phyloP scores from a whole-genome alignment of 2,113 vertebrate genomes.

The Chinchilla lanigera region DNA sequence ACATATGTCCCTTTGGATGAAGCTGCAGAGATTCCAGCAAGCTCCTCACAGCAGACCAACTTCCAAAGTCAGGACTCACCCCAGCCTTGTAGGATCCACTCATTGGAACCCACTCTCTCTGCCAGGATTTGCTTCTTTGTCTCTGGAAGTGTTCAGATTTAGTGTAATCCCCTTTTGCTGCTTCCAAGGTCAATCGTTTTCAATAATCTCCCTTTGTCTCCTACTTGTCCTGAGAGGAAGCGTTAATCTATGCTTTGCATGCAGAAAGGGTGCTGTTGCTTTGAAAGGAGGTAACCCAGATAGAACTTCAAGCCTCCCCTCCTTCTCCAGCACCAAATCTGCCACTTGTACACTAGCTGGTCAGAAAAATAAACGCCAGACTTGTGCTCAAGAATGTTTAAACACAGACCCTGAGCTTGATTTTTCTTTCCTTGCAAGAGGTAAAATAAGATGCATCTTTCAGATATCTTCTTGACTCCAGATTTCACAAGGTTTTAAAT shows the following conservation, averaged over 20 bases:
- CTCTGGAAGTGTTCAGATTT: constrained; percentile 46
- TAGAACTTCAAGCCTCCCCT: constrained; percentile 55
- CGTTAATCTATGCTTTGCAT: constrained; percentile 74
- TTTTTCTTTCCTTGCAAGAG: background rate
- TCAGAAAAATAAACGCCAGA: constrained; percentile 50
- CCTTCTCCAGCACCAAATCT: constrained; percentile 48
- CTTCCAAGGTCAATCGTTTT: constrained; percentile 78
- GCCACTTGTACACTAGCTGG: constrained; percentile 43
- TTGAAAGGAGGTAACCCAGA: constrained; percentile 44
- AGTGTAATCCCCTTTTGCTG: constrained; percentile 70
- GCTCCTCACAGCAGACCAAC: background rate
- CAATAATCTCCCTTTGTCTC: constrained; percentile 76
- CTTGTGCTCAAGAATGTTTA: background rate
- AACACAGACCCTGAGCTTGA: background rate
- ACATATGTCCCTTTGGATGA: background rate
- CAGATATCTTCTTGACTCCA: constrained; percentile 62
- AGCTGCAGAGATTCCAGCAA: background rate
- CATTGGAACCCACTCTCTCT: constrained; percentile 59
- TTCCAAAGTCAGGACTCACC: background rate
- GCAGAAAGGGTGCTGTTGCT: constrained; percentile 57
- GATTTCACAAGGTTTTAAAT: constrained; percentile 77
- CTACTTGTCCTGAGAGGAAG: constrained; percentile 64
- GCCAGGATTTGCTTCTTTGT: constrained; percentile 78
- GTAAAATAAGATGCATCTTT: constrained; percentile 41
- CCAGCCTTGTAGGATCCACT: constrained; percentile 11